A percentile compares a stretch with the other conserved stretches of the same genome.
Evolutionary conservation across 2,888 invertebrate species (phyloP).

Genomic region (Loripinus fragilis): DNA sequence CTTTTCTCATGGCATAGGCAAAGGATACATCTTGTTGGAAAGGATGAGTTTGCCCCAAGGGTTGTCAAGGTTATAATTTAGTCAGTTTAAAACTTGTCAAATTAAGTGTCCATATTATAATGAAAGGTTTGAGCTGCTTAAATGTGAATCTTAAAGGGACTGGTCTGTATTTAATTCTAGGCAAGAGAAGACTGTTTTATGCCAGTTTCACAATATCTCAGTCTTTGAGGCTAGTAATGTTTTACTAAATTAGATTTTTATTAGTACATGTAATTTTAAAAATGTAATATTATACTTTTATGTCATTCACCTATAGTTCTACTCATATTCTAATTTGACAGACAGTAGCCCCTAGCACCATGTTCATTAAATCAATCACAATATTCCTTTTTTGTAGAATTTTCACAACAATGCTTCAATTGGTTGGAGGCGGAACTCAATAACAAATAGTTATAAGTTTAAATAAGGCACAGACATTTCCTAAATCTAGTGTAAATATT

Average conservation of each 20-base stretch:
- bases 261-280: too few relatives aligned
- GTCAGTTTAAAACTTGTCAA: constrained; percentile 6
- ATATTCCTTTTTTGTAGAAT: neutral
- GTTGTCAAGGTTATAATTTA: neutral
- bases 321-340: neutral
- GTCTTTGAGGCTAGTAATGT: too few relatives aligned
- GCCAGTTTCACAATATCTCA: too few relatives aligned
- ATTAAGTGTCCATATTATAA: neutral
- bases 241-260: too few relatives aligned
- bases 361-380: neutral
- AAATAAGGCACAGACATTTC: neutral
- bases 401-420: neutral
- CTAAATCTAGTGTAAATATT: neutral
- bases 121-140: too few relatives aligned
- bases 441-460: neutral
- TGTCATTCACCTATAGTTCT: neutral
- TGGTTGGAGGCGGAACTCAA: neutral
- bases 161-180: too few relatives aligned
- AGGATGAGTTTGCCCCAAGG: neutral
- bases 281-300: too few relatives aligned
- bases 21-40: neutral
- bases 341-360: neutral
- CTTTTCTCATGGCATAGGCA: too few relatives aligned
- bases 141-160: too few relatives aligned
- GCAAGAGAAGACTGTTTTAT: too few relatives aligned